These are phyloP conservation scores for Balanococcus diminutus DNA, from an alignment of 2,888 invertebrate species.

Conservation along the genomic window DNA sequence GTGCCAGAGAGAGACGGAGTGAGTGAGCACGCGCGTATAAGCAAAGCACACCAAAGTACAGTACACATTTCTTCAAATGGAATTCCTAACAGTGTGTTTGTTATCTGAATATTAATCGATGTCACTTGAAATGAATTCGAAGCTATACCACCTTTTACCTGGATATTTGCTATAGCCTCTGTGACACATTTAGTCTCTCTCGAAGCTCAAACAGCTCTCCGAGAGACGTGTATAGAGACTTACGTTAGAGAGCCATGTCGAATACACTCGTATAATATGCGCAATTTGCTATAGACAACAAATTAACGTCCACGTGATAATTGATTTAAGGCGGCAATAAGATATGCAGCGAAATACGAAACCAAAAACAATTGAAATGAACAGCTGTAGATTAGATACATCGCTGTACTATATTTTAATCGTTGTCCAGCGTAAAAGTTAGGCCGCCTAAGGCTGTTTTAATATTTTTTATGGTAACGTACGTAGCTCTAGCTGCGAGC, in stretches of 20 bases:
- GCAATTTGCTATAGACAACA: slow-evolving; percentile 12
- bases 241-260: neutral
- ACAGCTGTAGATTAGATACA: neutral
- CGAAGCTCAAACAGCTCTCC: neutral
- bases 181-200: slow-evolving; percentile 25
- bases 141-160: slow-evolving; percentile 35
- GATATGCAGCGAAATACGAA: slow-evolving; percentile 28
- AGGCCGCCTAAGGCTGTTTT: neutral
- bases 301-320: slow-evolving; percentile 29
- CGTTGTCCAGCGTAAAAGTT: neutral
- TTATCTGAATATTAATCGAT: slow-evolving; percentile 53
- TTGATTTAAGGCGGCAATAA: slow-evolving; percentile 25
- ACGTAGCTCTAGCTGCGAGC: neutral
- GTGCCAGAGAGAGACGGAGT: neutral
- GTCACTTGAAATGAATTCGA: slow-evolving; percentile 49
- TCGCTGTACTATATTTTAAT: slow-evolving; percentile 37
- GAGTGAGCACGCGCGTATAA: neutral
- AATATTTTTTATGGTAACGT: neutral
- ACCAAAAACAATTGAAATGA: slow-evolving; percentile 14
- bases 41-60: slow-evolving; percentile 8
- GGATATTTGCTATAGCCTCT: slow-evolving; percentile 18
- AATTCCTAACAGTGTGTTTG: slow-evolving; percentile 51
- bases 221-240: neutral
- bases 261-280: neutral
- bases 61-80: slow-evolving; percentile 49